A percentile compares a stretch with the other conserved stretches of the same genome.
Conservation (phyloP, 53 echinoderm and acorn worm species). For the Crossaster papposus region DNA sequence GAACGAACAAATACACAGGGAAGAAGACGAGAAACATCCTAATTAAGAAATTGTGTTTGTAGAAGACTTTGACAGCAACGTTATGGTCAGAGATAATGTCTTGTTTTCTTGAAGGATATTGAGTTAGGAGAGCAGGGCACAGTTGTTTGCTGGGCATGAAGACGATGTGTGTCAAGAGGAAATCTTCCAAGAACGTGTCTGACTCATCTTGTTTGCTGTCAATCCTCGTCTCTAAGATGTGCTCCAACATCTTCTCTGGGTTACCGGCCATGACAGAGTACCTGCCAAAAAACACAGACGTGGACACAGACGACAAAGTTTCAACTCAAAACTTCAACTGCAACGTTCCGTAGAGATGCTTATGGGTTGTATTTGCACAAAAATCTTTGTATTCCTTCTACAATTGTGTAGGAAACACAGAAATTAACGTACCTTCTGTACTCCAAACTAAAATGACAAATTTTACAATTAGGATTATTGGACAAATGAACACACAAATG, state of each 20-base stretch:
- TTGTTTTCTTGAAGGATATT: constrained; percentile 86
- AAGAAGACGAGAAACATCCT: no score
- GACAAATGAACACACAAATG: background rate
- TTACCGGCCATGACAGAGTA: constrained; percentile 98
- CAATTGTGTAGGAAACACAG: no score
- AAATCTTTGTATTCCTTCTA: no score
- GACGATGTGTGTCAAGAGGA: constrained; percentile 90
- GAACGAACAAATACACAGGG: background rate
- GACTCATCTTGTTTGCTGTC: constrained; percentile 88
- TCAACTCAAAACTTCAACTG: background rate
- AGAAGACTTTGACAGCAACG: background rate
- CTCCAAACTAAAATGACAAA: no score
- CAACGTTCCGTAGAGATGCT: no score
- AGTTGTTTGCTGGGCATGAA: constrained; percentile 95
- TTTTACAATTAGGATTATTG: no score
- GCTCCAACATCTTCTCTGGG: constrained; percentile 98
- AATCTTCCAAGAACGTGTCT: constrained; percentile 96
- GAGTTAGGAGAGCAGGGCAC: constrained; percentile 84
- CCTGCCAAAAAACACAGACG: constrained; percentile 57
- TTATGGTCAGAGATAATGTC: background rate
- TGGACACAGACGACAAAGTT: background rate
- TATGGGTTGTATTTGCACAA: no score
- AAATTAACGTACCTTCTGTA: no score
- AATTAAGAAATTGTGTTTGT: background rate
- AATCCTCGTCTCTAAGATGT: constrained; percentile 89